Evolutionary conservation across 2,113 vertebrate species (phyloP).

Genomic region (Ammodytes dubius): DNA sequence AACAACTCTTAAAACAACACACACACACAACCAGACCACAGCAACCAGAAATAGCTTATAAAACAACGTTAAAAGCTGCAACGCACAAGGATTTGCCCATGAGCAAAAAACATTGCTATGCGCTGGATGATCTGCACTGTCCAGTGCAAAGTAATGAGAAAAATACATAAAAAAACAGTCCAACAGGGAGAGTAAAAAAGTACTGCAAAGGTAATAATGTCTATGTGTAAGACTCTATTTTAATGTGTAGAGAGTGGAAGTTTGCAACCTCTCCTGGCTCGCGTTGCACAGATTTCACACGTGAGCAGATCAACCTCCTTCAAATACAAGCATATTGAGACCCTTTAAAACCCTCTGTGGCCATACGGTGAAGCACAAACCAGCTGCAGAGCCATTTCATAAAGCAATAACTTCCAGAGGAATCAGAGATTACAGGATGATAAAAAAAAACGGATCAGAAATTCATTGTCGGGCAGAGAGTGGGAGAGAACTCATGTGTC

Average conservation of each 20-base stretch:
- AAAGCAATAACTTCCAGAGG: constrained; percentile 70
- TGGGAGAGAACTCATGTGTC: constrained; percentile 54
- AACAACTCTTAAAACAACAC: constrained; percentile 29
- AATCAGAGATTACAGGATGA: constrained; percentile 68
- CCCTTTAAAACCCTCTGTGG: constrained; percentile 51
- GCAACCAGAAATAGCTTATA: constrained; percentile 38
- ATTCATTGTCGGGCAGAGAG: constrained; percentile 56
- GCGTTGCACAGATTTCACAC: constrained; percentile 29
- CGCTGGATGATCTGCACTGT: constrained; percentile 7
- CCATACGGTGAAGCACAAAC: constrained; percentile 55
- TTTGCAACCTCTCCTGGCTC: constrained; percentile 40
- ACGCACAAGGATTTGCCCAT: constrained; percentile 4
- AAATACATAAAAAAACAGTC: background rate
- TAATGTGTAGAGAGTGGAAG: constrained; percentile 7
- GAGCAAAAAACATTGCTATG: constrained; percentile 35
- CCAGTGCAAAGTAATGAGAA: constrained; percentile 14
- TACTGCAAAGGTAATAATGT: background rate
- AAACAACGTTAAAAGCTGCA: constrained; percentile 13
- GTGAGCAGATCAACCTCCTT: constrained; percentile 29
- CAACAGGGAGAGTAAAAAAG: constrained; percentile 10
- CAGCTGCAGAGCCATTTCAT: constrained; percentile 69
- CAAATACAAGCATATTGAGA: constrained; percentile 51
- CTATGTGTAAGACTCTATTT: background rate
- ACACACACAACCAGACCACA: constrained; percentile 28
- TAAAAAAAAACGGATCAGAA: constrained; percentile 76